Evolutionary conservation across 2,888 invertebrate genomes (phyloP).

Genomic region (Lasiommata megera): DNA sequence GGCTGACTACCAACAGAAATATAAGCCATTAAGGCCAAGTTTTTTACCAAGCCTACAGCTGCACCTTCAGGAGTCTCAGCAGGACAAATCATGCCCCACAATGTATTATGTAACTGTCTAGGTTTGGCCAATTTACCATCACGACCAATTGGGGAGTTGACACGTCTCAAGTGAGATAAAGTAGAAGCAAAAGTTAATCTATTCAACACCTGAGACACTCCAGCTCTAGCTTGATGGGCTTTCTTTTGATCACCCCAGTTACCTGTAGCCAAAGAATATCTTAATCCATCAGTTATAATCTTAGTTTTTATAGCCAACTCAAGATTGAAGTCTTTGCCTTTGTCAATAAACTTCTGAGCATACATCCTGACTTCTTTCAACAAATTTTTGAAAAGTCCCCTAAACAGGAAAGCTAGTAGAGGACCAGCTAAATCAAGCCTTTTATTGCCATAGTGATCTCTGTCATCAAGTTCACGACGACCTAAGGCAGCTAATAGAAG

Average conservation of each 20-base stretch:
- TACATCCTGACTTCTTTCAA: conserved; percentile 99
- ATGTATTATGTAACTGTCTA: conserved; percentile 98
- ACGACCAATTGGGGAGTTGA: conserved; percentile 99
- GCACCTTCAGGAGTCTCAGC: conserved; percentile 99
- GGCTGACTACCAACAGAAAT: conserved; percentile 99
- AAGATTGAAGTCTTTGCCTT: conserved; percentile 98
- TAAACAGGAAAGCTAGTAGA: conserved; percentile 96
- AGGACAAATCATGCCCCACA: conserved; percentile 99
- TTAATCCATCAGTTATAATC: conserved; percentile 98
- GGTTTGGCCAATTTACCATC: conserved; percentile 99
- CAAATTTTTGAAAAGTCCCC: conserved; percentile 97
- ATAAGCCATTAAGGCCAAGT: conserved; percentile 99
- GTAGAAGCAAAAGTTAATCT: conserved; percentile 99
- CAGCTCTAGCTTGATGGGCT: conserved; percentile 98
- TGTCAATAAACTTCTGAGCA: conserved; percentile 99
- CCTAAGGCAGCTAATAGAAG: conserved; percentile 96
- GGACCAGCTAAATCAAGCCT: conserved; percentile 98
- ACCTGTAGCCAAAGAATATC: conserved; percentile 99
- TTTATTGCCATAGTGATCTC: conserved; percentile 99
- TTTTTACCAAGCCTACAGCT: conserved; percentile 98
- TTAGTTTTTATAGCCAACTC: conserved; percentile 98
- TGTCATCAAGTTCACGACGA: conserved; percentile 98
- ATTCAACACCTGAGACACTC: conserved; percentile 98
- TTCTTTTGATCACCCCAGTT: conserved; percentile 99
- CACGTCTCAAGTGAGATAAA: conserved; percentile 97